A percentile compares a stretch with the other conserved stretches of the same genome.
Conservation (phyloP, 2,888 invertebrate genomes). For the Pilophorus perplexus region DNA sequence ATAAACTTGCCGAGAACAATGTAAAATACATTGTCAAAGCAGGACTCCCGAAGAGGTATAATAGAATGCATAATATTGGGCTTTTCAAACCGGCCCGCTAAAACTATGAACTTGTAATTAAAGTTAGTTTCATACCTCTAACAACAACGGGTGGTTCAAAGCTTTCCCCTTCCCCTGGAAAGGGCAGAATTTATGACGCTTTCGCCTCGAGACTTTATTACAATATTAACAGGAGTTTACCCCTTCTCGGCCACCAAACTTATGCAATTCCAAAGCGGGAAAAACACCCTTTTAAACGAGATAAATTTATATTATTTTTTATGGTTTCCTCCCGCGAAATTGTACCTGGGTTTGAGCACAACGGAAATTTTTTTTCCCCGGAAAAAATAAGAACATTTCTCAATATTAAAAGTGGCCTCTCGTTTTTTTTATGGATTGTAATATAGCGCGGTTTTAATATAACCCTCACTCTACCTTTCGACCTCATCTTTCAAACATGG, state of each 20-base stretch:
- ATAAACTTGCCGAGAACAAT: too few relatives aligned
- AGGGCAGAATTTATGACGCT: slow-evolving; percentile 8
- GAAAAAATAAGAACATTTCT: slow-evolving; percentile 19
- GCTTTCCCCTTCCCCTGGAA: too few relatives aligned
- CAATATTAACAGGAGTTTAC: slow-evolving; percentile 7
- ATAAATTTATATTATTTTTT: slow-evolving; percentile 36
- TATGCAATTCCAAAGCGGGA: slow-evolving; percentile 11
- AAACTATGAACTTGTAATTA: slow-evolving; percentile 17
- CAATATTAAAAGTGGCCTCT: slow-evolving; percentile 33
- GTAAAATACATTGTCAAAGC: too few relatives aligned
- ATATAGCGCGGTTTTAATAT: slow-evolving; percentile 16
- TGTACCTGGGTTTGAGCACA: neutral
- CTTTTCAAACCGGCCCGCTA: neutral
- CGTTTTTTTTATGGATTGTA: slow-evolving; percentile 36
- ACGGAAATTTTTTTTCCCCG: too few relatives aligned
- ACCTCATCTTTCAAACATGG: neutral
- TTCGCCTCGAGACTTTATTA: slow-evolving; percentile 12
- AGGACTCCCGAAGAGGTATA: too few relatives aligned
- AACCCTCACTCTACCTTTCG: neutral
- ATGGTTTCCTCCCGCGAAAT: slow-evolving; percentile 9
- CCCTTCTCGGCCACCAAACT: neutral
- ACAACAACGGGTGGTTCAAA: neutral
- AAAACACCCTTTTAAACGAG: slow-evolving; percentile 17
- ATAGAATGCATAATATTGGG: slow-evolving; percentile 13
- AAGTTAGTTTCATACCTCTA: slow-evolving; percentile 10